Evolutionary conservation across 2,888 invertebrate genomes (phyloP).

Genomic region (Lysandra coridon): DNA sequence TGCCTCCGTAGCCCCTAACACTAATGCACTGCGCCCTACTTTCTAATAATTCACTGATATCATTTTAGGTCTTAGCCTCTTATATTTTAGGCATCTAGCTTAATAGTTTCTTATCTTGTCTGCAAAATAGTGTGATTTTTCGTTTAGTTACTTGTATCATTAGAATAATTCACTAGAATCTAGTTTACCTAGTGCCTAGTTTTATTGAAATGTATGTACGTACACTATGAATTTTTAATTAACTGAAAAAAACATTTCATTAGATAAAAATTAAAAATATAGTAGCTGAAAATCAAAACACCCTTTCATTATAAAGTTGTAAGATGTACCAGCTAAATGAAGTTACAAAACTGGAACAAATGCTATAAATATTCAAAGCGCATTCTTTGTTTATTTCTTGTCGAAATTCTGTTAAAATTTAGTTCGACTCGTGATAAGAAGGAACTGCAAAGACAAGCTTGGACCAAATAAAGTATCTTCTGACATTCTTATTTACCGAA

Average conservation of each 20-base stretch:
- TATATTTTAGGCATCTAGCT: neutral
- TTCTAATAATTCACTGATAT: conserved; percentile 29
- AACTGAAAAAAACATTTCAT: too few relatives aligned
- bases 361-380: conserved; percentile 1
- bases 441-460: conserved; percentile 29
- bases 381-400: conserved; percentile 12
- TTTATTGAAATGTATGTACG: too few relatives aligned
- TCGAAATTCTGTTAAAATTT: conserved; percentile 15
- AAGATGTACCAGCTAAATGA: neutral
- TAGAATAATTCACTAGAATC: too few relatives aligned
- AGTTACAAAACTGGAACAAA: neutral
- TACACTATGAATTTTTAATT: too few relatives aligned
- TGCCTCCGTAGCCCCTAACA: conserved; percentile 1
- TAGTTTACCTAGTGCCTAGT: too few relatives aligned
- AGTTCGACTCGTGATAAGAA: conserved; percentile 23
- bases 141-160: neutral
- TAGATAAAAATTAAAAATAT: neutral
- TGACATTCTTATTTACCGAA: conserved; percentile 29
- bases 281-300: neutral
- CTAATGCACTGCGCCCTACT: conserved; percentile 30
- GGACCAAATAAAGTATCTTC: conserved; percentile 29
- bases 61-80: conserved; percentile 12
- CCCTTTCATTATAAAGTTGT: neutral
- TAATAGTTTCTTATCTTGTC: neutral
- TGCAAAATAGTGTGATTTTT: too few relatives aligned